These are phyloP conservation scores for Drosophila melanocephala DNA, from an alignment of 2,888 invertebrate genomes.

Conservation along the genomic window DNA sequence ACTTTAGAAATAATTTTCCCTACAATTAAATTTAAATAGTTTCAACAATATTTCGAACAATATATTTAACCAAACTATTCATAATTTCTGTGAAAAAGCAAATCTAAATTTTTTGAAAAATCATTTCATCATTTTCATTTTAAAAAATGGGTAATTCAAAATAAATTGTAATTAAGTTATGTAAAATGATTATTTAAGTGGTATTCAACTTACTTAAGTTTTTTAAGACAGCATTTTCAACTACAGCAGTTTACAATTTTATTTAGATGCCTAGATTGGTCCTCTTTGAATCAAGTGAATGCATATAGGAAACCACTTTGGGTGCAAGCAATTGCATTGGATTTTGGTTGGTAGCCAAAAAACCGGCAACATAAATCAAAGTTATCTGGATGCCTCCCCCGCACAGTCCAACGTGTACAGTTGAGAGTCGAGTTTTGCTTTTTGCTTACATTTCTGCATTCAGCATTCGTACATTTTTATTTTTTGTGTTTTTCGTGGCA, in stretches of 20 bases:
- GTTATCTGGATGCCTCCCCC: slow-evolving; percentile 31
- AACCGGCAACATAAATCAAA: slow-evolving; percentile 61
- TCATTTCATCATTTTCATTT: neutral
- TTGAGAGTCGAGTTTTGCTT: slow-evolving; percentile 8
- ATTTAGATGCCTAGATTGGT: neutral
- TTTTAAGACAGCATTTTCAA: neutral
- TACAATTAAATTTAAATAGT: neutral
- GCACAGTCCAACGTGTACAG: slow-evolving; percentile 1
- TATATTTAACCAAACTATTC: neutral
- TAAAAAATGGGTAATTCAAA: neutral
- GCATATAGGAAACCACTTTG: slow-evolving; percentile 16
- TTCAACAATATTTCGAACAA: neutral
- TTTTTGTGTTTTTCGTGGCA: slow-evolving; percentile 7
- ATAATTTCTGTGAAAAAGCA: neutral
- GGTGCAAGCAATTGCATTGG: slow-evolving; percentile 31
- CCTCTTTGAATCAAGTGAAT: neutral
- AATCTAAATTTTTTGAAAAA: neutral
- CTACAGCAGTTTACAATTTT: neutral
- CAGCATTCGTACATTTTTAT: neutral
- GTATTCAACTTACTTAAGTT: neutral
- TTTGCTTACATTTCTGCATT: slow-evolving; percentile 36
- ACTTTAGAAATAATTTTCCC: neutral
- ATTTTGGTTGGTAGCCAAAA: slow-evolving; percentile 36
- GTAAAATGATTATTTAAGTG: neutral
- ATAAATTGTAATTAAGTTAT: neutral